phyloP scores from a whole-genome alignment of 2,888 invertebrate species.

The Amitus sp. region DNA sequence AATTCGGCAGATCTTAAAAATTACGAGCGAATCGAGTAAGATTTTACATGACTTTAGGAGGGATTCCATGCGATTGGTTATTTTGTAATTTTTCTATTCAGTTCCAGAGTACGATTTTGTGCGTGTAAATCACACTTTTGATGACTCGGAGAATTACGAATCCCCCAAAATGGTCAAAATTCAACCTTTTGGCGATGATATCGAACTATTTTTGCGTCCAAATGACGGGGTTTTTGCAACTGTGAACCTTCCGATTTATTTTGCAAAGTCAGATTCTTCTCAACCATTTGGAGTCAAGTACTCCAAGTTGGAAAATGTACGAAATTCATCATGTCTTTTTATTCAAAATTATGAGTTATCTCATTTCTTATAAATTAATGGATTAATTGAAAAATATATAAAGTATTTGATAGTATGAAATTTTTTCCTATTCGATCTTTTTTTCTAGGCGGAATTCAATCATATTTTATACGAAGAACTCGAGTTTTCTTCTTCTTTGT shows the following conservation, averaged over 20 bases:
- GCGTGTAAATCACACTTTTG: conserved; percentile 41
- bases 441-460: conserved; percentile 1
- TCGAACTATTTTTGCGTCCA: conserved; percentile 50
- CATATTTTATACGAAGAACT: conserved; percentile 38
- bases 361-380: no score
- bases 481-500: conserved; percentile 40
- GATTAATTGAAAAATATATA: no score
- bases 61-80: no score
- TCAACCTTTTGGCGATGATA: conserved; percentile 42
- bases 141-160: no score
- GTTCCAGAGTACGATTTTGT: conserved; percentile 56
- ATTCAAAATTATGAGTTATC: no score
- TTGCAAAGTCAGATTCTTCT: conserved; percentile 34
- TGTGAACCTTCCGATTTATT: conserved; percentile 51
- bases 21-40: conserved; percentile 40
- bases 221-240: conserved; percentile 50
- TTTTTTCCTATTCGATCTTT: no score
- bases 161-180: conserved; percentile 31
- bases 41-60: no score
- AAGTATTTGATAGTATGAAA: no score
- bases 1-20: conserved; percentile 45
- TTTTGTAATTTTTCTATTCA: conserved; percentile 23
- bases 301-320: conserved; percentile 40
- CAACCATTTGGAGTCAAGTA: conserved; percentile 45
- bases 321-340: conserved; percentile 7